Conservation (phyloP, 2,113 vertebrate species). For the Callionymus lyra region DNA sequence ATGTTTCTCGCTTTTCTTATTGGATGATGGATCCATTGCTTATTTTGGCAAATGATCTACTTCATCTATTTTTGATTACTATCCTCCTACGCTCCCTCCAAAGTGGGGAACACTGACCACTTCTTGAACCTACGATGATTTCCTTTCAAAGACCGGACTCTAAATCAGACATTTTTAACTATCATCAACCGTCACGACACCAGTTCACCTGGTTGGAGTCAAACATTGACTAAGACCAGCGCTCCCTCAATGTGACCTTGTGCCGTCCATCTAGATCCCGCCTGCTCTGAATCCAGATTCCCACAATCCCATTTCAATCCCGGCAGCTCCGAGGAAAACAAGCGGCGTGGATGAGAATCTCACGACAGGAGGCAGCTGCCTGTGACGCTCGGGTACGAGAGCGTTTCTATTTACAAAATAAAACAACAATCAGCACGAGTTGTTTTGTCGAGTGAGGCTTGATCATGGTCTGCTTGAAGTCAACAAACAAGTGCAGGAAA, state of each 20-base stretch:
- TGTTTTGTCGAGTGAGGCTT: too few relatives aligned
- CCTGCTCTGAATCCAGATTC: conserved; percentile 53
- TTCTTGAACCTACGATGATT: too few relatives aligned
- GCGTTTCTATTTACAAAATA: not conserved
- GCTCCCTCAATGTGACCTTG: conserved; percentile 51
- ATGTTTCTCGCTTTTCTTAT: too few relatives aligned
- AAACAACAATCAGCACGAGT: not conserved
- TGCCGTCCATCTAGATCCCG: conserved; percentile 58
- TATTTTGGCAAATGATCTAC: too few relatives aligned
- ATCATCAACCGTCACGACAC: conserved; percentile 18
- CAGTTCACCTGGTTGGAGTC: conserved; percentile 38
- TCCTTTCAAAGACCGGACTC: too few relatives aligned
- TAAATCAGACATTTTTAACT: too few relatives aligned
- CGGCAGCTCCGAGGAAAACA: conserved; percentile 45
- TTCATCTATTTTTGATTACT: too few relatives aligned
- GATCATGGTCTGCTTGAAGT: too few relatives aligned
- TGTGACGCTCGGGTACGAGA: conserved; percentile 28
- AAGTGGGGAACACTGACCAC: too few relatives aligned
- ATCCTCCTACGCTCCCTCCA: too few relatives aligned
- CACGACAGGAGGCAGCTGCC: conserved; percentile 40
- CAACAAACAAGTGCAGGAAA: too few relatives aligned
- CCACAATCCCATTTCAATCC: conserved; percentile 41
- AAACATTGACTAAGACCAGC: conserved; percentile 49
- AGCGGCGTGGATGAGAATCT: conserved; percentile 41
- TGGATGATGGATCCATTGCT: too few relatives aligned